Evolutionary conservation across 2,797 vertebrate species (phyloP).

Genomic region (Xiphophorus birchmanni): DNA sequence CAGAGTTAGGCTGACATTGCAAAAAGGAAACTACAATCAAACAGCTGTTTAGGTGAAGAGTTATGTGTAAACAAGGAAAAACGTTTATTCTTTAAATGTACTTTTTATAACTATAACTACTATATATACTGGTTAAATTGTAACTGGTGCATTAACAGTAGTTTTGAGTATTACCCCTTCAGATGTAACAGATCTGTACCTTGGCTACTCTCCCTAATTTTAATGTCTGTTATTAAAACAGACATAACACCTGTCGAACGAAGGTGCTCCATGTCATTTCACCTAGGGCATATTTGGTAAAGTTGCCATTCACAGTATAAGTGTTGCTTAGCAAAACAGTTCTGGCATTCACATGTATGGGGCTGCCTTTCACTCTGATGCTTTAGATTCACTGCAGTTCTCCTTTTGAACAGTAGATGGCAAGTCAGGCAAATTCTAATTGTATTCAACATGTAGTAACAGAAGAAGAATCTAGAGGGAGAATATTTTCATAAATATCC

Average conservation of each 20-base stretch:
- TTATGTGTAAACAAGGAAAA: neutral
- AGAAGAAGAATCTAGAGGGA: neutral
- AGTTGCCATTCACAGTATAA: neutral
- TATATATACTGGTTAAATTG: neutral
- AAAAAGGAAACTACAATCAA: neutral
- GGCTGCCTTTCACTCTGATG: neutral
- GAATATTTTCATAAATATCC: neutral
- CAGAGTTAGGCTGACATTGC: conserved; percentile 9
- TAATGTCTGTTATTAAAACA: neutral
- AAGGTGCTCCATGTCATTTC: neutral
- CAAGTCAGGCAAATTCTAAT: neutral
- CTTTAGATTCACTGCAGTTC: neutral
- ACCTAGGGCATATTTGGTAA: neutral
- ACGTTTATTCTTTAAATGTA: neutral
- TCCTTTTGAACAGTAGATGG: neutral
- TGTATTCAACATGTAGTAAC: neutral
- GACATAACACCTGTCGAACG: neutral
- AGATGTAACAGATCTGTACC: neutral
- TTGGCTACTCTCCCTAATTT: neutral
- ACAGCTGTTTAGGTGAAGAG: neutral
- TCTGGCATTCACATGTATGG: neutral
- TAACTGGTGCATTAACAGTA: neutral
- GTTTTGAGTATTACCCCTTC: neutral
- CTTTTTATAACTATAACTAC: neutral
- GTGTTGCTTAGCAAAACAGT: neutral